Evolutionary conservation across 2,888 invertebrate genomes (phyloP).

Genomic region (Diaperis boleti): DNA sequence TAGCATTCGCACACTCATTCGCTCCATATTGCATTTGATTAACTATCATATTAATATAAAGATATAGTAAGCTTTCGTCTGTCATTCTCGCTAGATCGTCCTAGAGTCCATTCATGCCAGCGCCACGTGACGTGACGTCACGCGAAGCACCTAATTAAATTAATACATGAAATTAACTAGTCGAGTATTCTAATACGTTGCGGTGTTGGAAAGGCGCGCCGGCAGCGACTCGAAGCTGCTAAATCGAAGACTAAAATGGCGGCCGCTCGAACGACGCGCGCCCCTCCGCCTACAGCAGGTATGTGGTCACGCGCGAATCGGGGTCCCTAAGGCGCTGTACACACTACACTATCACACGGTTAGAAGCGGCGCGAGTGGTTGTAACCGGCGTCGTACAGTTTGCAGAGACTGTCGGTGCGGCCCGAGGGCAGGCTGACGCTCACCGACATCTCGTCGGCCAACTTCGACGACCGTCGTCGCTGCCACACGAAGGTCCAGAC

Average conservation of each 20-base stretch:
- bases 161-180: conserved; percentile 42
- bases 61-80: conserved; percentile 40
- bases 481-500: conserved; percentile 93
- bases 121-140: conserved; percentile 48
- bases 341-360: conserved; percentile 45
- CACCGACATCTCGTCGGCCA: conserved; percentile 73
- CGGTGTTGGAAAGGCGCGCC: conserved; percentile 19
- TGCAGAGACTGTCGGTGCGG: conserved; percentile 83
- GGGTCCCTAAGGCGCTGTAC: conserved; percentile 35
- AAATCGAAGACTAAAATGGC: conserved; percentile 30
- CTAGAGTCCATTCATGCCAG: conserved; percentile 13
- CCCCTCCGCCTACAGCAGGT: conserved; percentile 43
- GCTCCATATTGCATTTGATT: conserved; percentile 39
- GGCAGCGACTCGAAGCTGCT: conserved; percentile 18
- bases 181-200: conserved; percentile 48
- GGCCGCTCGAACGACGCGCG: conserved; percentile 10
- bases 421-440: conserved; percentile 76
- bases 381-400: conserved; percentile 89
- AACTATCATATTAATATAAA: conserved; percentile 25
- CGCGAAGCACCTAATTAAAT: conserved; percentile 39
- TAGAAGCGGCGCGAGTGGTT: conserved; percentile 74
- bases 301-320: conserved; percentile 50
- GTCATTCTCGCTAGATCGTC: conserved; percentile 43
- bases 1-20: conserved; percentile 55
- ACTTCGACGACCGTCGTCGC: conserved; percentile 72